Evolutionary conservation across 2,888 invertebrate genomes (phyloP).

Genomic region (Slavum lentiscoides): DNA sequence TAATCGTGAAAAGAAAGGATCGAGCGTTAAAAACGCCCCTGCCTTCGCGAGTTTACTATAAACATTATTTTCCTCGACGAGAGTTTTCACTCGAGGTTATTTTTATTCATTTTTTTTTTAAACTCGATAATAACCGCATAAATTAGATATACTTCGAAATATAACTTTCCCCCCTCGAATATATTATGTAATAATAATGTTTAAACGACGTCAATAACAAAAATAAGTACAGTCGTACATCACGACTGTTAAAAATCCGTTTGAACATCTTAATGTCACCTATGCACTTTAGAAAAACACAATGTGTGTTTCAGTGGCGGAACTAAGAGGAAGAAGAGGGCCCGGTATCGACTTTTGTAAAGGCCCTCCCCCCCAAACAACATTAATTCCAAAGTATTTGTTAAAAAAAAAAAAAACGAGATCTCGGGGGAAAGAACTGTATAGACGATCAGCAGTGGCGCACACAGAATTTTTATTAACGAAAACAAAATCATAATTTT

Average conservation of each 20-base stretch:
- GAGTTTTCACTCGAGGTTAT: constrained; percentile 7
- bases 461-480: too few species aligned
- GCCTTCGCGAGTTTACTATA: constrained; percentile 14
- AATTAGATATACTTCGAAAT: constrained; percentile 4
- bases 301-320: too few species aligned
- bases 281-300: too few species aligned
- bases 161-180: background rate
- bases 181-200: background rate
- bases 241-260: background rate
- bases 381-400: too few species aligned
- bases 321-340: too few species aligned
- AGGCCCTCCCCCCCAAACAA: too few species aligned
- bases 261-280: background rate
- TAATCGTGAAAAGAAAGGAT: background rate
- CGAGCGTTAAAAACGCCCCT: background rate
- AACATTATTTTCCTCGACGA: constrained; percentile 8
- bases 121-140: constrained; percentile 13
- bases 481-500: too few species aligned
- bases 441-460: too few species aligned
- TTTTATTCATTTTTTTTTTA: background rate
- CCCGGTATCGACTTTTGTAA: too few species aligned
- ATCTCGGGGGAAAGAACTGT: too few species aligned
- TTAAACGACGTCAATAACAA: background rate
- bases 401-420: too few species aligned
- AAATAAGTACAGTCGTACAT: too few species aligned